phyloP scores from a whole-genome alignment of 2,888 invertebrate genomes.

The Scaptomyza parva region DNA sequence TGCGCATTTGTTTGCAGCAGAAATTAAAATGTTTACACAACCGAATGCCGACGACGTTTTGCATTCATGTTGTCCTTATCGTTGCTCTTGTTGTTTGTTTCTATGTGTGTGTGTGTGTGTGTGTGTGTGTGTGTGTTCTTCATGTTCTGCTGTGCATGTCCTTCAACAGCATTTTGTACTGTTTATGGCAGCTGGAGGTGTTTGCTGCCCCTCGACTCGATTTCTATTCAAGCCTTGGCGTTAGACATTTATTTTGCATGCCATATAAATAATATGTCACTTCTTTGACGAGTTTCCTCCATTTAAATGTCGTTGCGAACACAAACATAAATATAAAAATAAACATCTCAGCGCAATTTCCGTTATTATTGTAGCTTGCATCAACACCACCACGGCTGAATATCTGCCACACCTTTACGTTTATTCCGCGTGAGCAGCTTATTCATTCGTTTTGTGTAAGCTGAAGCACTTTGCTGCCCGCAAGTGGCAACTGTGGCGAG shows the following conservation, averaged over 20 bases:
- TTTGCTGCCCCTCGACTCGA: slow-evolving; percentile 30
- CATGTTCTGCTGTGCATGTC: slow-evolving; percentile 51
- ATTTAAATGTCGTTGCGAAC: slow-evolving; percentile 39
- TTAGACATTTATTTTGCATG: slow-evolving; percentile 43
- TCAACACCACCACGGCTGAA: neutral
- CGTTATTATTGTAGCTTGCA: slow-evolving; percentile 7
- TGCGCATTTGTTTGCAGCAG: slow-evolving; percentile 76
- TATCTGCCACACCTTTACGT: neutral
- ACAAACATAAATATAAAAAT: slow-evolving; percentile 4
- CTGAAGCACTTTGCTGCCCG: slow-evolving; percentile 47
- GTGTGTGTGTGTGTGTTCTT: slow-evolving; percentile 24
- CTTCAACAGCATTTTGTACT: slow-evolving; percentile 55
- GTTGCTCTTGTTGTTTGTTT: slow-evolving; percentile 22
- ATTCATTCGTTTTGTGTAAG: slow-evolving; percentile 46
- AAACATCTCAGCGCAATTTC: slow-evolving; percentile 49
- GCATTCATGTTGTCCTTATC: slow-evolving; percentile 62
- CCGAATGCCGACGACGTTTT: slow-evolving; percentile 71
- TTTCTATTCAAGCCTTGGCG: slow-evolving; percentile 46
- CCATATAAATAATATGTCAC: slow-evolving; percentile 56
- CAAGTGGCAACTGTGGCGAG: slow-evolving; percentile 53
- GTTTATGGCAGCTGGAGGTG: slow-evolving; percentile 55
- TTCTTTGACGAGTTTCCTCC: slow-evolving; percentile 42
- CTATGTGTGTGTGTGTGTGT: neutral
- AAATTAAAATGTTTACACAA: slow-evolving; percentile 80
- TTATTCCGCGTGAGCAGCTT: slow-evolving; percentile 32